Evolutionary conservation across 2,113 vertebrate genomes (phyloP).

Genomic region (Varanus salvator): DNA sequence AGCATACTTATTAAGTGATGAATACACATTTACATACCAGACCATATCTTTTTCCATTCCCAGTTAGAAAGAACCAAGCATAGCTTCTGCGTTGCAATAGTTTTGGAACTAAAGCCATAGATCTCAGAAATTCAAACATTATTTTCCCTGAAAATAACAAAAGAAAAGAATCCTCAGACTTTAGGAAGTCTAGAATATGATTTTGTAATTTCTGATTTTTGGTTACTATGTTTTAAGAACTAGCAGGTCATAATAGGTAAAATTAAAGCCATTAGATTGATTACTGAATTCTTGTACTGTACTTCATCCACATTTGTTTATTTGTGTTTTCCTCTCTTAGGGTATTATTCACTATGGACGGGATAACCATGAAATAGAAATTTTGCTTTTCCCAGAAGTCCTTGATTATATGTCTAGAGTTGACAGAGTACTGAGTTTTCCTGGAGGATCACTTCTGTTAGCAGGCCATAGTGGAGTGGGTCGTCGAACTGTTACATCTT

Average conservation of each 20-base stretch:
- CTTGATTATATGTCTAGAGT: constrained; percentile 89
- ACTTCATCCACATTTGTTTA: constrained; percentile 23
- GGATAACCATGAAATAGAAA: constrained; percentile 90
- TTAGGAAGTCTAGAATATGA: neutral
- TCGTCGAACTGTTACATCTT: constrained; percentile 86
- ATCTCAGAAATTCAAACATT: neutral
- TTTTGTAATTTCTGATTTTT: neutral
- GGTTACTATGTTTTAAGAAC: neutral
- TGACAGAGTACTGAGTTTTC: constrained; percentile 91
- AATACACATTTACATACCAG: neutral
- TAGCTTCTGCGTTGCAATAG: neutral
- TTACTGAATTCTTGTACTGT: constrained; percentile 1
- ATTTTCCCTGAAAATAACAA: neutral
- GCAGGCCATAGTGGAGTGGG: constrained; percentile 94
- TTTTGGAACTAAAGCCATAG: neutral
- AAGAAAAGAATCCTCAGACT: neutral
- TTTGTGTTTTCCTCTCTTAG: constrained; percentile 70
- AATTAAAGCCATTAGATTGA: accelerated
- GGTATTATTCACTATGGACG: constrained; percentile 90
- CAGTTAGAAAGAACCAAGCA: neutral
- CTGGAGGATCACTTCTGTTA: constrained; percentile 92
- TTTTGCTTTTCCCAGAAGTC: constrained; percentile 94
- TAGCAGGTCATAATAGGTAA: neutral
- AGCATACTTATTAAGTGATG: neutral
- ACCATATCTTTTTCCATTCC: neutral